These are phyloP conservation scores for Kradibia gibbosae DNA, from an alignment of 1,140 invertebrate species.

Conservation along the genomic window DNA sequence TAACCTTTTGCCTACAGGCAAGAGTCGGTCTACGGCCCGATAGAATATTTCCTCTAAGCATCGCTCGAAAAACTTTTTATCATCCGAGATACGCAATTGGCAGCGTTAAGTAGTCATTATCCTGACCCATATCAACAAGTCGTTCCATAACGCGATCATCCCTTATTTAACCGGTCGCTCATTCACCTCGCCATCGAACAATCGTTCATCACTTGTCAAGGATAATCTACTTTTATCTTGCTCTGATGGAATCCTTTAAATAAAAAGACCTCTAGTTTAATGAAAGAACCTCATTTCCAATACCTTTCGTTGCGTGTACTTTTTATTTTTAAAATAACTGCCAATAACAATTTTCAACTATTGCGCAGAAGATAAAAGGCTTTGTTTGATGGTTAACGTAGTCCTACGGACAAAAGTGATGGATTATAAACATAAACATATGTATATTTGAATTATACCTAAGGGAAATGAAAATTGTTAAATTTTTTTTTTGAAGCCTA, in stretches of 20 bases:
- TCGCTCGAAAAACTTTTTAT: background rate
- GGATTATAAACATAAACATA: too few relatives aligned
- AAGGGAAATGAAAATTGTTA: too few relatives aligned
- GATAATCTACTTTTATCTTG: background rate
- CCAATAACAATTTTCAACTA: too few relatives aligned
- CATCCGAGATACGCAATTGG: background rate
- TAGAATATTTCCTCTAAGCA: background rate
- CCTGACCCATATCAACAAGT: constrained; percentile 10
- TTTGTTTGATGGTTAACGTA: too few relatives aligned
- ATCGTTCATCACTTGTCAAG: background rate
- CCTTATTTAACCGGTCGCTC: background rate
- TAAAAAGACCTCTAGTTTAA: background rate
- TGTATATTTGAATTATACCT: too few relatives aligned
- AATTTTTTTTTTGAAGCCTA: too few relatives aligned
- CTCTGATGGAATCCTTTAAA: background rate
- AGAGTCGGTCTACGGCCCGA: background rate
- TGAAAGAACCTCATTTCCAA: background rate
- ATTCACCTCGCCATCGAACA: background rate
- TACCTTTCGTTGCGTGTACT: background rate
- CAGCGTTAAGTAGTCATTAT: constrained; percentile 18
- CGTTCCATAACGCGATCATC: constrained; percentile 13
- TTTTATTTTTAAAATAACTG: too few relatives aligned
- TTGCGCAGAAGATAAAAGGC: too few relatives aligned
- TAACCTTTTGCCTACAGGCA: background rate
- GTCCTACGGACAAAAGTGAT: too few relatives aligned